These are phyloP conservation scores for Drosophila cognata DNA, from an alignment of 2,888 invertebrate species.

Conservation along the genomic window DNA sequence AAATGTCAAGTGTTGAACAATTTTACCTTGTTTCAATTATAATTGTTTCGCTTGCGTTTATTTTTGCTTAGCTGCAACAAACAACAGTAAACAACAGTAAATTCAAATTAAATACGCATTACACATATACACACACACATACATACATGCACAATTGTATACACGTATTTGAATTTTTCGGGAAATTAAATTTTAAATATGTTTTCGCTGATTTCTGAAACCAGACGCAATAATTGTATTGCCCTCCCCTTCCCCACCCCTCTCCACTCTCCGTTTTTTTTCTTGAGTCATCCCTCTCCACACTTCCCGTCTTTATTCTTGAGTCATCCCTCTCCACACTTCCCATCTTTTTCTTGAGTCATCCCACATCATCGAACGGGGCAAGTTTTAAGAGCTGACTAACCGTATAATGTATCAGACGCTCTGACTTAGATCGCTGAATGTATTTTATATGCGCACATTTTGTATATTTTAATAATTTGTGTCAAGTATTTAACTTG, in stretches of 20 bases:
- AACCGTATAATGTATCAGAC: slow-evolving; percentile 4
- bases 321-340: slow-evolving; percentile 7
- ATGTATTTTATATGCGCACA: neutral
- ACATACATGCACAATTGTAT: slow-evolving; percentile 21
- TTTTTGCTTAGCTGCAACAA: slow-evolving; percentile 32
- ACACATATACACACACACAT: slow-evolving; percentile 13
- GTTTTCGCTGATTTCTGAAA: slow-evolving; percentile 29
- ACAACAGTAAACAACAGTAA: slow-evolving; percentile 34
- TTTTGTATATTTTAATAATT: slow-evolving; percentile 1
- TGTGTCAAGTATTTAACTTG: neutral
- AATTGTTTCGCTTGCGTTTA: slow-evolving; percentile 12
- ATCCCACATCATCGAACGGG: neutral
- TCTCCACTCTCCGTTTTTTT: neutral
- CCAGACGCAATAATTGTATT: slow-evolving; percentile 20
- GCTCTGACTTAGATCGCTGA: slow-evolving; percentile 10
- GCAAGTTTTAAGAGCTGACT: slow-evolving; percentile 29
- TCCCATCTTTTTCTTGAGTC: slow-evolving; percentile 22
- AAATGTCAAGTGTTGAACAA: slow-evolving; percentile 48
- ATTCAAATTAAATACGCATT: slow-evolving; percentile 51
- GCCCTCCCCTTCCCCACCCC: neutral
- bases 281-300: slow-evolving; percentile 26
- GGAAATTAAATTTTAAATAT: slow-evolving; percentile 65
- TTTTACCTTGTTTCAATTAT: slow-evolving; percentile 39
- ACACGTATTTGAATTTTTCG: slow-evolving; percentile 31
- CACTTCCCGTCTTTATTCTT: slow-evolving; percentile 6